A percentile compares a stretch with the other conserved stretches of the same genome.
These are phyloP conservation scores for Phaethornis superciliosus DNA, from an alignment of 2,113 vertebrate species.

Conservation along the genomic window DNA sequence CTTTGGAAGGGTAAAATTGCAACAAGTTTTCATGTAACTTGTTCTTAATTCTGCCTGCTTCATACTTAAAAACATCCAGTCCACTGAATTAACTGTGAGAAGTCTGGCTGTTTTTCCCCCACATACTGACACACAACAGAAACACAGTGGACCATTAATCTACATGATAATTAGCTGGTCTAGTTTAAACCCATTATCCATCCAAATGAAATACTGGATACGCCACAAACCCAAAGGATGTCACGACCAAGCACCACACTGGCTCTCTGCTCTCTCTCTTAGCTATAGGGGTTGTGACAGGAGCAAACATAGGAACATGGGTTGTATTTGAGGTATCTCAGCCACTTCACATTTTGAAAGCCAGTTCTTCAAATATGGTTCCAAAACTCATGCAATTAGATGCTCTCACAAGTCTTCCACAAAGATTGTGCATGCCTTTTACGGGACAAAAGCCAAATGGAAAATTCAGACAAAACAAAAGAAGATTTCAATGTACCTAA, in stretches of 20 bases:
- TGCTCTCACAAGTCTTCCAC: background rate
- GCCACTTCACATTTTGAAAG: background rate
- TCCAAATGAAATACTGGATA: background rate
- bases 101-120: fast-evolving
- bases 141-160: background rate
- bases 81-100: background rate
- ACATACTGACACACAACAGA: background rate
- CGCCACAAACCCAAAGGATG: background rate
- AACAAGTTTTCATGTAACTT: background rate
- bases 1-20: background rate
- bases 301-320: background rate
- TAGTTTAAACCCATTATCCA: background rate
- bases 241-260: background rate
- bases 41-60: background rate
- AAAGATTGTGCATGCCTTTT: background rate
- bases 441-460: background rate
- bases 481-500: background rate
- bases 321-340: background rate
- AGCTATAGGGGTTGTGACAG: background rate
- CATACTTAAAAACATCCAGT: background rate
- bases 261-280: background rate
- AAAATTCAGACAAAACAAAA: background rate
- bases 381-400: background rate
- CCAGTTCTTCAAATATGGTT: background rate
- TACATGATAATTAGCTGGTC: background rate